Percentiles rank a stretch among this genome's conserved stretches.
Conservation (phyloP, 2,113 vertebrate genomes). For the Mastomys natalensis region DNA sequence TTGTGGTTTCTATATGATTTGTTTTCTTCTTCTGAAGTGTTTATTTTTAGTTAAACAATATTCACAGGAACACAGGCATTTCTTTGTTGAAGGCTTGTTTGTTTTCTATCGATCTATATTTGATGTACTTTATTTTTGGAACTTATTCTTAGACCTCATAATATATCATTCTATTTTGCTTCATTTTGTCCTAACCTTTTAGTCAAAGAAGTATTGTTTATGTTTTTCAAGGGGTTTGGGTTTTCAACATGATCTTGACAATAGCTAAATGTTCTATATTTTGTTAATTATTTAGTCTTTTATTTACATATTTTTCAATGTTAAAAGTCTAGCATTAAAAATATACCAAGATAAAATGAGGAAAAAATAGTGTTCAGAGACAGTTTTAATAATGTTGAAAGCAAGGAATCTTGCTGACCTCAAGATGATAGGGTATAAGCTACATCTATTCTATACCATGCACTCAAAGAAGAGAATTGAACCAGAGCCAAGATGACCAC, state of each 20-base stretch:
- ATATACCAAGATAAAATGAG: neutral
- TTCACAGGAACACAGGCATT: slow-evolving; percentile 41
- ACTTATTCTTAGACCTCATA: slow-evolving; percentile 16
- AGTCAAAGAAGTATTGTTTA: slow-evolving; percentile 36
- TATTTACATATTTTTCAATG: neutral
- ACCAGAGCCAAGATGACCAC: neutral
- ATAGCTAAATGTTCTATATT: neutral
- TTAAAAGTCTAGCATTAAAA: neutral
- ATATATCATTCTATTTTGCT: slow-evolving; percentile 40
- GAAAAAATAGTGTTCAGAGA: neutral
- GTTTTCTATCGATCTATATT: slow-evolving; percentile 65
- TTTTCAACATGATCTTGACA: slow-evolving; percentile 17
- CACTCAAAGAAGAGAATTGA: neutral
- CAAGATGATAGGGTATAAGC: neutral
- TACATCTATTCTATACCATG: neutral
- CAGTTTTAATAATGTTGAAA: neutral
- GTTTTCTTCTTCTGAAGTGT: neutral
- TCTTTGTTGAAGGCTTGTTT: slow-evolving; percentile 52
- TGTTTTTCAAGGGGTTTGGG: slow-evolving; percentile 38
- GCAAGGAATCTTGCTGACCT: neutral
- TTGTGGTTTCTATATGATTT: slow-evolving; percentile 33
- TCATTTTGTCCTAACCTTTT: slow-evolving; percentile 34
- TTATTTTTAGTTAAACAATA: slow-evolving; percentile 71
- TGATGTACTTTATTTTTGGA: slow-evolving; percentile 61
- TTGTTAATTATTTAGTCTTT: neutral